Conservation (phyloP, 2,797 vertebrate species). For the Garrulus glandarius region DNA sequence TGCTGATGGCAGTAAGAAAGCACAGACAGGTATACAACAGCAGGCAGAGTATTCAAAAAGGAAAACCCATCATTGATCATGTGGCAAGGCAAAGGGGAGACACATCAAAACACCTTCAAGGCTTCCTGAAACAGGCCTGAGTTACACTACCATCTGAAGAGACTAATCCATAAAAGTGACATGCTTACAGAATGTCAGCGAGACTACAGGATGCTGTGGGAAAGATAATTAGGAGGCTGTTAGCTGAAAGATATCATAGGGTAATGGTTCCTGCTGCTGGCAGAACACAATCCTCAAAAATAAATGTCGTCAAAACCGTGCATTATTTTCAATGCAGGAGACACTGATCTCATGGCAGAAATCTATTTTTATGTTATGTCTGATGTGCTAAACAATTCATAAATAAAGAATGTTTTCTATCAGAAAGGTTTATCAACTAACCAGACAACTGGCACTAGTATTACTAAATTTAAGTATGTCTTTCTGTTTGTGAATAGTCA, state of each 20-base stretch:
- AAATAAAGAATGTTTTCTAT: background rate
- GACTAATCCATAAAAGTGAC: background rate
- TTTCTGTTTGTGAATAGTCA: background rate
- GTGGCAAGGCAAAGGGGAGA: background rate
- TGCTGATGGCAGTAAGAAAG: background rate
- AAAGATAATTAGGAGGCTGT: constrained; percentile 46
- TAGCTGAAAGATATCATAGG: constrained; percentile 25
- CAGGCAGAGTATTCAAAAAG: background rate
- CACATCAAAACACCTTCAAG: background rate
- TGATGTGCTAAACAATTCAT: constrained; percentile 7
- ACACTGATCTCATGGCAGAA: background rate
- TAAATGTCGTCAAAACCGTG: background rate
- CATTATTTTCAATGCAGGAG: background rate
- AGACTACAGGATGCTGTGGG: background rate
- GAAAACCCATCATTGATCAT: background rate
- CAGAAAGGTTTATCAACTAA: background rate
- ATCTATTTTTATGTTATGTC: constrained; percentile 1
- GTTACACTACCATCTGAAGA: background rate
- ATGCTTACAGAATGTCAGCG: background rate
- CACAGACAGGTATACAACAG: background rate
- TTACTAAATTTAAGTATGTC: background rate
- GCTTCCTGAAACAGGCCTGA: background rate
- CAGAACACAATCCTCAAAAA: background rate
- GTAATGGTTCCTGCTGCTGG: background rate
- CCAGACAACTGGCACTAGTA: background rate